These are phyloP conservation scores for Halcyon malimbica DNA, from an alignment of 2,113 vertebrate species.

Conservation along the genomic window DNA sequence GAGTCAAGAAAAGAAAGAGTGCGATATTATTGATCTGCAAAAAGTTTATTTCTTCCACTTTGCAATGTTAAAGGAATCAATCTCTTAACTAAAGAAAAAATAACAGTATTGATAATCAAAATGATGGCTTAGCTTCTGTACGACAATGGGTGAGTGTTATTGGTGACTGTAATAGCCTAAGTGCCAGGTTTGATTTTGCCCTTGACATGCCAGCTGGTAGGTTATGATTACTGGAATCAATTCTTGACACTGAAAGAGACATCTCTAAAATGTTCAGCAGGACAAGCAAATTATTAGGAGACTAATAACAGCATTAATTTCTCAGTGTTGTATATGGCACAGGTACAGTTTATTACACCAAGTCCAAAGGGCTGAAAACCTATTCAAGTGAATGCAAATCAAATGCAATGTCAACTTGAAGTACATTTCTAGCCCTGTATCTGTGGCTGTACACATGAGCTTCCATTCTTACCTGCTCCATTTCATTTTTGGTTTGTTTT, in stretches of 20 bases:
- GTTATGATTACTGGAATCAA: conserved; percentile 55
- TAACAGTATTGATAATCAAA: conserved; percentile 26
- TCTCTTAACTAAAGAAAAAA: conserved; percentile 71
- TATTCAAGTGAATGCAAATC: not conserved
- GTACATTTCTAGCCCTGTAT: not conserved
- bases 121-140: conserved; percentile 33
- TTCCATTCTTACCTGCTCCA: not conserved
- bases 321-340: not conserved
- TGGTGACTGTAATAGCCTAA: not conserved
- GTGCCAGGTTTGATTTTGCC: conserved; percentile 17
- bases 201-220: not conserved
- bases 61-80: conserved; percentile 68
- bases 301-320: not conserved
- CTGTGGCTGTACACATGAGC: not conserved
- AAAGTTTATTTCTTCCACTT: conserved; percentile 67
- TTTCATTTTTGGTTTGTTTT: not conserved
- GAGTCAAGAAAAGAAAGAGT: not conserved
- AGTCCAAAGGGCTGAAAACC: not conserved
- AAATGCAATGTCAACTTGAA: not conserved
- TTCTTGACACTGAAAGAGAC: conserved; percentile 23
- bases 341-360: not conserved
- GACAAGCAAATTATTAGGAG: conserved; percentile 4
- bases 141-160: conserved; percentile 34
- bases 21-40: conserved; percentile 50
- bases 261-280: conserved; percentile 21